phyloP scores from a whole-genome alignment of 2,113 vertebrate species.

The Jaculus jaculus region DNA sequence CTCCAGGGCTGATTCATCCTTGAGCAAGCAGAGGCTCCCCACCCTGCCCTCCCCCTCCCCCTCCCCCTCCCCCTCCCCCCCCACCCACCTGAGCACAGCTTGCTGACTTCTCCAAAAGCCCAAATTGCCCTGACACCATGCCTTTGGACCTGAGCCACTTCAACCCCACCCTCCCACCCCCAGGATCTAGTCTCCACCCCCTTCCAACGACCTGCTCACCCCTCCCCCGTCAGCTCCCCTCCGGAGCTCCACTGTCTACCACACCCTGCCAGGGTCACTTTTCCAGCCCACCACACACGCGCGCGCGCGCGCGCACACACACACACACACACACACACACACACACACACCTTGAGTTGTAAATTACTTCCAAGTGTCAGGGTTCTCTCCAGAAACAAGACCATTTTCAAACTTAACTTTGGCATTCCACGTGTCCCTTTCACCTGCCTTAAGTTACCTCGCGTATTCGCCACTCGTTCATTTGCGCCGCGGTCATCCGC shows the following conservation, averaged over 20 bases:
- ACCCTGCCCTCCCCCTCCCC: conserved; percentile 30
- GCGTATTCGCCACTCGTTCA: background rate
- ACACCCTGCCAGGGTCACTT: background rate
- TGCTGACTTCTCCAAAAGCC: conserved; percentile 64
- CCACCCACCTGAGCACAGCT: conserved; percentile 46
- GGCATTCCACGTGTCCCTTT: background rate
- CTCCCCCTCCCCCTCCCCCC: background rate
- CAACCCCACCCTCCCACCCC: conserved; percentile 8
- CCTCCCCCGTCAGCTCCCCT: background rate
- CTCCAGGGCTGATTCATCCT: conserved; percentile 43
- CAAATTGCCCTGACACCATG: conserved; percentile 41
- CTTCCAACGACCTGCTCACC: background rate
- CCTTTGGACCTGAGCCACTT: conserved; percentile 39
- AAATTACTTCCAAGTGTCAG: background rate
- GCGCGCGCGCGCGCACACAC: no score
- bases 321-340: no score
- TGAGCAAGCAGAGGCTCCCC: conserved; percentile 17
- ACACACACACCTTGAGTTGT: background rate
- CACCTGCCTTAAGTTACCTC: background rate
- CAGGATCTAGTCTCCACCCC: background rate
- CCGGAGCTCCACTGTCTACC: background rate
- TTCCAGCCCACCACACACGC: background rate
- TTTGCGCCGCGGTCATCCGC: background rate
- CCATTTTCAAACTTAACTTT: background rate
- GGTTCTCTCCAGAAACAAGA: background rate